Percentiles rank a stretch among this genome's conserved stretches.
Evolutionary conservation across 2,888 invertebrate genomes (phyloP).

Genomic region (Rotaria macrura): DNA sequence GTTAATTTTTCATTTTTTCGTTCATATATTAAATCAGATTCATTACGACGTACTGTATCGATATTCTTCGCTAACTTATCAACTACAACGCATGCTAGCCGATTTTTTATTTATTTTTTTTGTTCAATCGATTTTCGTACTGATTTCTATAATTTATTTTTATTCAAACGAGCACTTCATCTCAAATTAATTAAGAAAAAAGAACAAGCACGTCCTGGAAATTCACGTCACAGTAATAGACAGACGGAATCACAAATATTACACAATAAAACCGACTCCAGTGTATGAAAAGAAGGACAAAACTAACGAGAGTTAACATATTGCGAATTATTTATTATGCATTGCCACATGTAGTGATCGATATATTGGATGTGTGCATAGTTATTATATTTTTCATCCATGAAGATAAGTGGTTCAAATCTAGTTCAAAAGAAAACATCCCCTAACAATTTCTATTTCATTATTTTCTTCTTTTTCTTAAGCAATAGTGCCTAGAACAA

Average conservation of each 20-base stretch:
- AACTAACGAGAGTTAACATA: not conserved
- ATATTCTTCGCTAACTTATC: not conserved
- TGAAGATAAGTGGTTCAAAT: not conserved
- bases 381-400: not conserved
- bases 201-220: not conserved
- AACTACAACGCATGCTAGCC: not conserved
- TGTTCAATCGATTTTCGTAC: conserved; percentile 9
- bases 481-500: not conserved
- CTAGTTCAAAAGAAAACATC: not conserved
- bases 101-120: conserved; percentile 21
- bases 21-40: not conserved
- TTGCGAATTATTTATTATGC: not conserved
- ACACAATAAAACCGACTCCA: not conserved
- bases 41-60: not conserved
- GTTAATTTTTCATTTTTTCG: not conserved
- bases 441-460: not conserved
- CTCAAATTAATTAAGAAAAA: not conserved
- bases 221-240: not conserved
- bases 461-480: not conserved
- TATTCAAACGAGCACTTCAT: not conserved
- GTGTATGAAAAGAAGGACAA: not conserved
- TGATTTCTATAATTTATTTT: conserved; percentile 19
- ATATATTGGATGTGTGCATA: not conserved
- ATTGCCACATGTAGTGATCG: not conserved
- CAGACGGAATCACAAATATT: not conserved